phyloP scores from a whole-genome alignment of 1,140 invertebrate genomes.

The Papilio aristodemus region DNA sequence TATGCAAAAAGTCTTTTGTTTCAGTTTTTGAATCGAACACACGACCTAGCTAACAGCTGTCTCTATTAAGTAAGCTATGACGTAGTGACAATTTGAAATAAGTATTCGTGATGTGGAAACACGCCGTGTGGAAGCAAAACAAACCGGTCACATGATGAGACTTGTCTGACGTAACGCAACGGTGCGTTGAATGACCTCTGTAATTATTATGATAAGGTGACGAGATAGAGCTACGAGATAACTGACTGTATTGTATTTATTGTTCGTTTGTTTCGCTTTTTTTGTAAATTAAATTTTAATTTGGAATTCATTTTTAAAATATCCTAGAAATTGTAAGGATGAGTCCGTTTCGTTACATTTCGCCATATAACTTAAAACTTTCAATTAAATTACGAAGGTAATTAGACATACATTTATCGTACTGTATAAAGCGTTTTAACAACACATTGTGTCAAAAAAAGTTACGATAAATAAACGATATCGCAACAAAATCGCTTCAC shows the following conservation, averaged over 20 bases:
- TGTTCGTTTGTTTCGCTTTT: not conserved
- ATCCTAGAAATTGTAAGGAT: no score
- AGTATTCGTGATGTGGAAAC: constrained; percentile 37
- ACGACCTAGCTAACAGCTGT: not conserved
- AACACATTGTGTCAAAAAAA: no score
- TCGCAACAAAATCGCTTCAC: constrained; percentile 12
- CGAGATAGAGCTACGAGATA: not conserved
- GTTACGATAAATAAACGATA: not conserved
- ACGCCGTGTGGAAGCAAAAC: constrained; percentile 36
- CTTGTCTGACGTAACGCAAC: constrained; percentile 38
- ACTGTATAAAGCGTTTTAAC: no score
- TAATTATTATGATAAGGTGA: constrained; percentile 41
- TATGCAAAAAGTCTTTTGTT: no score
- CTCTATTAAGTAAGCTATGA: constrained; percentile 7
- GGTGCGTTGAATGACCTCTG: constrained; percentile 51
- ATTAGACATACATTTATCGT: no score
- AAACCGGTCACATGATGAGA: constrained; percentile 40
- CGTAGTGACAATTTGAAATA: constrained; percentile 27
- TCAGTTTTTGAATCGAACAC: not conserved
- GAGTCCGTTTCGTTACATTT: no score
- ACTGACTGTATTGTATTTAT: not conserved
- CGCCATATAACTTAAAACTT: no score
- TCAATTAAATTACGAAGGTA: no score
- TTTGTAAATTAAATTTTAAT: not conserved
- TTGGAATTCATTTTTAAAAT: no score